Evolutionary conservation across 2,797 vertebrate genomes (phyloP), one percentile per base, ranked within the genome.

Genomic region (Enteromius argenteus): DNA sequence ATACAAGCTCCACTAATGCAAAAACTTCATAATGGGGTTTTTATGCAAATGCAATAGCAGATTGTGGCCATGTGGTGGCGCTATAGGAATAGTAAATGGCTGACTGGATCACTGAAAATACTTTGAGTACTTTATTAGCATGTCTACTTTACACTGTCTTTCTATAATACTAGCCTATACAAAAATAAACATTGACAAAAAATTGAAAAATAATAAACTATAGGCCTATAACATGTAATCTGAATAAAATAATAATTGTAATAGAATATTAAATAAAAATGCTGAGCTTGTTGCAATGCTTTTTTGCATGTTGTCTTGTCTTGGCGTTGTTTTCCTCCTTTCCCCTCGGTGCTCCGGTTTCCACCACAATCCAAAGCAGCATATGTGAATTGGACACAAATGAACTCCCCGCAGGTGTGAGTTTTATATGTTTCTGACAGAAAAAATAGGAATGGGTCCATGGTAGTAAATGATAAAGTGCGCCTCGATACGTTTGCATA

Each of bases 51-150:
- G 35, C 7, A 56, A 14, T 66, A 44, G 23, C 1, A 14, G 62
- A 27, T 9, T 68, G 10, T 76, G n/a, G 23, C 39, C 85, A 15
- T 19, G 7, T 81, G 85, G 62, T 64, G 83, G 80, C 73, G 86
- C 73, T 81, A 87, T 30, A 78, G 44, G 68, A 74, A 53, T 79
- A 32, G 64, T 15, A 72, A 69, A 67, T 9, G n/a, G 32, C 1
- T 4, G 42, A 46, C 53, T 30, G 10, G 21, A 1, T 5, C 3
- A 11, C 13, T 80, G 32, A 77, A 6, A 69, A 32, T 60, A 35
- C 21, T 17, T 23, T 44, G 0, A 49, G 7, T 19, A 72, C 44
- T 30, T 44, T 27, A 71, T 13, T 23, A 7, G 14, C 13, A 44
- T 44, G 68, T n/a, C 3, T 72, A 3, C 49, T 27, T 42, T 67